phyloP scores from a whole-genome alignment of 2,113 vertebrate genomes.

The Gymnocephalus cernua region DNA sequence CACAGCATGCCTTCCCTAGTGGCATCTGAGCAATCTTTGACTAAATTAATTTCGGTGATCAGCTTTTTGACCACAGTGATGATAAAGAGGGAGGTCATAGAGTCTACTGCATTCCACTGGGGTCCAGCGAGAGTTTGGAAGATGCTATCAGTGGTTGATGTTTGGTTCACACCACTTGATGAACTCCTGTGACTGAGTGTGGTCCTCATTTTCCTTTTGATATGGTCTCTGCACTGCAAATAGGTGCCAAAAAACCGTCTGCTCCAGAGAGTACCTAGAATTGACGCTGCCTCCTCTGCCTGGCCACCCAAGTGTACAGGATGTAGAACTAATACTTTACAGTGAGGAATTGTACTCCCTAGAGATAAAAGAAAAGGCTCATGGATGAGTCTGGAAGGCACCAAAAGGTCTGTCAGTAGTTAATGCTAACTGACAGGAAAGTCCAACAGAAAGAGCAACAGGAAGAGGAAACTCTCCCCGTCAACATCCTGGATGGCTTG shows the following conservation, averaged over 20 bases:
- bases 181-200: conserved; percentile 59
- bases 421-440: conserved; percentile 79
- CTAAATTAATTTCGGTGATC: neutral
- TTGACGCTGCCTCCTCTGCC: conserved; percentile 37
- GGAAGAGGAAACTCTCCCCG: conserved; percentile 81
- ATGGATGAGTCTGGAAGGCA: conserved; percentile 75
- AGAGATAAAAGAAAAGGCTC: conserved; percentile 44
- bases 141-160: conserved; percentile 4
- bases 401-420: conserved; percentile 74
- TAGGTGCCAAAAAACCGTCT: conserved; percentile 35
- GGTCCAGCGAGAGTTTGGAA: conserved; percentile 8
- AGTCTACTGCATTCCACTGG: conserved; percentile 2
- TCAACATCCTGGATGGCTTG: conserved; percentile 78
- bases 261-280: conserved; percentile 30
- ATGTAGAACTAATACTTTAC: conserved; percentile 74
- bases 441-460: conserved; percentile 79
- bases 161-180: conserved; percentile 42
- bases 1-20: neutral
- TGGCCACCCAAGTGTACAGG: conserved; percentile 79
- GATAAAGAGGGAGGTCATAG: conserved; percentile 38
- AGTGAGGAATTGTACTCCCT: conserved; percentile 57
- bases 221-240: conserved; percentile 36
- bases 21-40: conserved; percentile 12
- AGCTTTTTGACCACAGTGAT: conserved; percentile 13
- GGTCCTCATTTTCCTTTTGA: conserved; percentile 48